Percentiles rank a stretch among this genome's conserved stretches.
Evolutionary conservation across 64 coral and sea anemone genomes (phyloP).

Genomic region (Exaiptasia diaphana): DNA sequence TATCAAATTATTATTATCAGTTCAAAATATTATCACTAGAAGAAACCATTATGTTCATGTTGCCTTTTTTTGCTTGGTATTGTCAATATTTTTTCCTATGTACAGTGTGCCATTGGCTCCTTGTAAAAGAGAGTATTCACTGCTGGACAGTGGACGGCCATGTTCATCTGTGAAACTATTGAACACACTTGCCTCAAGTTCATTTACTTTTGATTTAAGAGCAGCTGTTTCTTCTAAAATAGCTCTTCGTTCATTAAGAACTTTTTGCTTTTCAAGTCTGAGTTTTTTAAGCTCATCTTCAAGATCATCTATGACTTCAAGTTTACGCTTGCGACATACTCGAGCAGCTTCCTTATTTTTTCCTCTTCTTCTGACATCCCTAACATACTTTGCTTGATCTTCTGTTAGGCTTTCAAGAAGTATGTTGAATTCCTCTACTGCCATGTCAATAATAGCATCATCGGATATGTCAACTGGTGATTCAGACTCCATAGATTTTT

Average conservation of each 20-base stretch:
- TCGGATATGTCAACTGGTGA: constrained; percentile 39
- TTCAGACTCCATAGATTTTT: not conserved
- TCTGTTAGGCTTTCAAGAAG: constrained; percentile 61
- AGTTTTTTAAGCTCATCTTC: constrained; percentile 59
- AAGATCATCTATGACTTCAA: constrained; percentile 67
- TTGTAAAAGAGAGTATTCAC: constrained; percentile 83
- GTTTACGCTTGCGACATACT: constrained; percentile 87
- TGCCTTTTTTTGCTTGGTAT: constrained; percentile 17
- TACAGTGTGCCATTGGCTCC: constrained; percentile 76
- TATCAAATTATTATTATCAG: too few species aligned
- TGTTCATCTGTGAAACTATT: constrained; percentile 72
- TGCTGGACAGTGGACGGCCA: constrained; percentile 66
- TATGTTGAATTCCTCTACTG: constrained; percentile 73
- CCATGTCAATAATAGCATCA: constrained; percentile 81
- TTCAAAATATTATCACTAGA: too few species aligned
- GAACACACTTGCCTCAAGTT: constrained; percentile 58
- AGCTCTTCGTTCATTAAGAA: constrained; percentile 64
- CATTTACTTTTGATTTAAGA: constrained; percentile 61
- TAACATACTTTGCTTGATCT: constrained; percentile 57
- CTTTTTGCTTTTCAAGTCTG: constrained; percentile 55
- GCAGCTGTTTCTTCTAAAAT: constrained; percentile 60
- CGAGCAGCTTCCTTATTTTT: constrained; percentile 98
- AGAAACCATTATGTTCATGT: too few species aligned
- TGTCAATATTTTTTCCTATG: constrained; percentile 64
- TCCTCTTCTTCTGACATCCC: constrained; percentile 82